Base-by-base conservation (phyloP, 2,888 invertebrate species). In the Andrena hattorfiana region DNA sequence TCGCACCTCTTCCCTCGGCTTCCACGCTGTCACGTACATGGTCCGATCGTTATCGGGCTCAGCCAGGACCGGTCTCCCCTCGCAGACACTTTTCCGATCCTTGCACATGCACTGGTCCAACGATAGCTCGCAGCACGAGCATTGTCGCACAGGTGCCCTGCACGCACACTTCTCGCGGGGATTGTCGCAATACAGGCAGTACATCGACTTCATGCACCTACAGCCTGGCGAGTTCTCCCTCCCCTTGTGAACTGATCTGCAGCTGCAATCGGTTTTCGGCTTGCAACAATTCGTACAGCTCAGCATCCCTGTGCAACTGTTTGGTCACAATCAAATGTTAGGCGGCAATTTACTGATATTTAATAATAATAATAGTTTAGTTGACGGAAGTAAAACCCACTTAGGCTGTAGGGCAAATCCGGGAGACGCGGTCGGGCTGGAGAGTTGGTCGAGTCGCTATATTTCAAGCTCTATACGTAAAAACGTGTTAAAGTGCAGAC, bases 151-250 rank as follows among this genome's bases (percentile, higher is more conserved):
- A 7, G 89, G 86, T n/a, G 78, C 77, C n/a, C 73, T 85, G 75
- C 92, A 92, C 7, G 56, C 73, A 69, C 92, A 92, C 0, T 73
- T 86, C 2, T 91, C 87, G 6, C 79, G 86, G 5, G 89, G 85
- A 59, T 90, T 86, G 59, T 92, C 90, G 73, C 92, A 92, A 59
- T 90, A 90, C 4, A 90, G 70, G 68, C 92, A 92, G 28, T 91
- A 88, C 88, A 90, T 89, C 10, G 89, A 85, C 56, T 87, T 90
- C 51, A 56, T 68, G 56, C 23, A 75, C 4, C 60, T 64, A 30
- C 68, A 81, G 5, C 20, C 42, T 16, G 42, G 42, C 42, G 42
- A 42, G 42, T 42, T 16, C 13, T 35, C 56, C 13, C 51, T 68
- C 1, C 8, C 7, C 7, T 66, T 35, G 48, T 30, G 35, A 2